Evolutionary conservation across 2,888 invertebrate genomes (phyloP).

Genomic region (Cenopis cana): DNA sequence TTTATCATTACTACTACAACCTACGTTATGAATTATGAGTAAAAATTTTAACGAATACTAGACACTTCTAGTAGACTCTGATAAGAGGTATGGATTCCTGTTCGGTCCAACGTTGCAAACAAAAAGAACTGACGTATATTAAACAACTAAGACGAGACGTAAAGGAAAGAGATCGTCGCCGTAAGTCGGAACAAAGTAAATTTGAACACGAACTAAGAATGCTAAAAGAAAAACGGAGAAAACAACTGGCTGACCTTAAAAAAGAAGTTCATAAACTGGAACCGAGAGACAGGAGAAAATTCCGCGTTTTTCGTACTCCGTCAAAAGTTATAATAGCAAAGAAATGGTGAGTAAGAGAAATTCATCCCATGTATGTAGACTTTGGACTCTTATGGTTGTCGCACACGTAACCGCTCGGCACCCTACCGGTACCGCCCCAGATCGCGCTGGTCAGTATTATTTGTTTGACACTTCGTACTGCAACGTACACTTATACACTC

Average conservation of each 20-base stretch:
- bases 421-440: too few relatives aligned
- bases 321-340: slow-evolving; percentile 14
- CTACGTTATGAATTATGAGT: too few relatives aligned
- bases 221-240: neutral
- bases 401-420: neutral
- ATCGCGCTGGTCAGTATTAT: too few relatives aligned
- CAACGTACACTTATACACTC: too few relatives aligned
- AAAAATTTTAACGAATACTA: too few relatives aligned
- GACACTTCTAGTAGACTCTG: neutral
- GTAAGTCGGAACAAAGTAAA: neutral
- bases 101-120: slow-evolving; percentile 3
- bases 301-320: slow-evolving; percentile 9
- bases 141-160: slow-evolving; percentile 11
- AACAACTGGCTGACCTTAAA: neutral
- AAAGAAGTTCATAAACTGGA: slow-evolving; percentile 4
- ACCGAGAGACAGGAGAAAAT: neutral
- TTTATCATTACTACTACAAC: too few relatives aligned
- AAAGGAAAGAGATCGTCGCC: neutral
- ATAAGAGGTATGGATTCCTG: slow-evolving; percentile 1
- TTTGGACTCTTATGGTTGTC: neutral
- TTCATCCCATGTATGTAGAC: neutral
- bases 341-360: slow-evolving; percentile 1
- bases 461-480: too few relatives aligned
- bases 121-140: slow-evolving; percentile 1
- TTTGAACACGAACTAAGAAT: slow-evolving; percentile 5